Evolutionary conservation across 2,888 invertebrate species (phyloP).

Genomic region (Alsophila aescularia): DNA sequence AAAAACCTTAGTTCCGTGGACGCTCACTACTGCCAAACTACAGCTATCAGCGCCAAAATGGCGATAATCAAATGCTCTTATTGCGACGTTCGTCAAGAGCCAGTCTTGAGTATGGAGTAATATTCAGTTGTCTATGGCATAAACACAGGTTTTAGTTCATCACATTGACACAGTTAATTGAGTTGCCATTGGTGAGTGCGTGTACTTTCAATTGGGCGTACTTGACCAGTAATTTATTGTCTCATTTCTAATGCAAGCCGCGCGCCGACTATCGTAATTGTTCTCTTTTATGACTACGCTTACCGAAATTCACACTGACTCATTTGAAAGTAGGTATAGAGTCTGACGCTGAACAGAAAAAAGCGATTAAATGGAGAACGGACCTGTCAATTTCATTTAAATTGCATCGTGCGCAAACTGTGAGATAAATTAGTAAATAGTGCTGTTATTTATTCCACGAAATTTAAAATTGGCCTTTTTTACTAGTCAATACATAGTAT

Average conservation of each 20-base stretch:
- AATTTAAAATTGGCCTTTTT: too few species aligned
- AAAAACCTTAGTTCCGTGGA: too few species aligned
- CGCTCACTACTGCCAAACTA: too few species aligned
- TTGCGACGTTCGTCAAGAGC: too few species aligned
- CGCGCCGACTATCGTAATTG: slow-evolving; percentile 19
- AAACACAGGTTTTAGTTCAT: not conserved
- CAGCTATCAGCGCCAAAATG: too few species aligned
- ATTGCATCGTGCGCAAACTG: not conserved
- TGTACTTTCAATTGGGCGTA: slow-evolving; percentile 17
- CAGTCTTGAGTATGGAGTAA: too few species aligned
- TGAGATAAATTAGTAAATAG: too few species aligned
- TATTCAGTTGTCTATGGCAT: too few species aligned
- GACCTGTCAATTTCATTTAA: not conserved
- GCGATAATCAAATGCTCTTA: too few species aligned
- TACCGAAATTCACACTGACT: slow-evolving; percentile 28
- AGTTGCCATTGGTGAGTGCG: slow-evolving; percentile 7
- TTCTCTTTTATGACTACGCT: slow-evolving; percentile 12
- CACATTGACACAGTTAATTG: slow-evolving; percentile 21
- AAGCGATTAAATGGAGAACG: not conserved
- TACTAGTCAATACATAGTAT: too few species aligned
- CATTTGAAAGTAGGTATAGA: slow-evolving; percentile 10
- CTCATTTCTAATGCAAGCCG: slow-evolving; percentile 17
- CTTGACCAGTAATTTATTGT: slow-evolving; percentile 20
- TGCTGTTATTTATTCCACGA: too few species aligned
- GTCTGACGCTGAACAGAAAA: slow-evolving; percentile 6